A percentile compares a stretch with the other conserved stretches of the same genome.
Conservation (phyloP, 2,888 invertebrate species). For the Ormyrus nitidulus region DNA sequence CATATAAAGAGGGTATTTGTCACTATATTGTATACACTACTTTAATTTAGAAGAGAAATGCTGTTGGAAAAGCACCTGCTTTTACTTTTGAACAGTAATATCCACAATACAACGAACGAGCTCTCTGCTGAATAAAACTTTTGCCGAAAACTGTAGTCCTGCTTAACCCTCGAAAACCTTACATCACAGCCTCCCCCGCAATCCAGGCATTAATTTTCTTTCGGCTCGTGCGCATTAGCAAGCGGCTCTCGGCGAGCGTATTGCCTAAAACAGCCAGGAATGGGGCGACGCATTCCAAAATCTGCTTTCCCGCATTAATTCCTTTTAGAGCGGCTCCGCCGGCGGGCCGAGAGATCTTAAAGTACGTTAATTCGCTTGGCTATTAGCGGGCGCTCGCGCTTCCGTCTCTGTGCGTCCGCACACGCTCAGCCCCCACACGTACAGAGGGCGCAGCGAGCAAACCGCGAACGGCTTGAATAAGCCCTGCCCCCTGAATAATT, state of each 20-base stretch:
- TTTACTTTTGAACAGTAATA: too few relatives aligned
- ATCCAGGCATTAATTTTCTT: not conserved
- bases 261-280: not conserved
- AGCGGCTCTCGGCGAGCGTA: not conserved
- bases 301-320: constrained; percentile 4
- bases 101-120: too few relatives aligned
- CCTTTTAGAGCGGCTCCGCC: not conserved
- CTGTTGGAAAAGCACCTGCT: too few relatives aligned
- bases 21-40: too few relatives aligned
- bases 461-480: constrained; percentile 52
- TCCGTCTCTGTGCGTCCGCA: constrained; percentile 3
- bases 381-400: constrained; percentile 36
- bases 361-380: constrained; percentile 54
- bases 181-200: not conserved
- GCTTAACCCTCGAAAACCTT: not conserved
- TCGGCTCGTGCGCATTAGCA: not conserved
- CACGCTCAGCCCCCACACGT: not conserved
- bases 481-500: constrained; percentile 49
- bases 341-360: constrained; percentile 33
- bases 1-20: too few relatives aligned
- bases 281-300: constrained; percentile 19
- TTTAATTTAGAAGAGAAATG: too few relatives aligned
- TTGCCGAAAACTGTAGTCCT: not conserved
- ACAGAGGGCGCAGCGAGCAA: constrained; percentile 10
- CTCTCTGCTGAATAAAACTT: too few relatives aligned